A percentile compares a stretch with the other conserved stretches of the same genome.
Conservation (phyloP, 2,888 invertebrate species). For the Vesta saturnalis region DNA sequence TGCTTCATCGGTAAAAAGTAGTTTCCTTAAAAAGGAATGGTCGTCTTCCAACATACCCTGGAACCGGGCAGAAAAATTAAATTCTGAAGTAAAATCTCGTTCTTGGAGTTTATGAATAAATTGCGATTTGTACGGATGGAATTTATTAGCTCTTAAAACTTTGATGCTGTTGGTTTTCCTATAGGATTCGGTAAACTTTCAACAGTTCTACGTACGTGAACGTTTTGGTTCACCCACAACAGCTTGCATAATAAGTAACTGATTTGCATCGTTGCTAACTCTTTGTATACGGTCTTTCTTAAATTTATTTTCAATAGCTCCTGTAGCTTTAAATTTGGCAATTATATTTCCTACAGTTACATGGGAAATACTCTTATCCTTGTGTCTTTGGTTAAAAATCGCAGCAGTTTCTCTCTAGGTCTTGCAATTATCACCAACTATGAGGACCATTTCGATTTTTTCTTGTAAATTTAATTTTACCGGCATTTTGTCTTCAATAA, state of each 20-base stretch:
- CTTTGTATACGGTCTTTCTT: background rate
- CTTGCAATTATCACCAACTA: background rate
- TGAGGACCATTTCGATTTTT: background rate
- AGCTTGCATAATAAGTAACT: background rate
- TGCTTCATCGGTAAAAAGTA: background rate
- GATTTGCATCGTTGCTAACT: background rate
- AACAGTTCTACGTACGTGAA: too few relatives aligned
- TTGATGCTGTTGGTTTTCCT: too few relatives aligned
- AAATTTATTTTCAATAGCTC: background rate
- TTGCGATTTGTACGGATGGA: too few relatives aligned
- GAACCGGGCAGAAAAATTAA: background rate
- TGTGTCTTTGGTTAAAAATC: background rate
- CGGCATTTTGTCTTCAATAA: too few relatives aligned
- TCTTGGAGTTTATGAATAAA: too few relatives aligned
- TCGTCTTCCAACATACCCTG: too few relatives aligned
- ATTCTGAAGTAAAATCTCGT: too few relatives aligned
- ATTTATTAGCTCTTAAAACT: too few relatives aligned
- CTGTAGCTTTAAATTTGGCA: background rate
- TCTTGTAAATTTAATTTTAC: too few relatives aligned
- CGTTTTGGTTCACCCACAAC: background rate
- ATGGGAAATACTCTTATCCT: background rate
- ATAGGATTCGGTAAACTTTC: too few relatives aligned
- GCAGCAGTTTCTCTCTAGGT: background rate
- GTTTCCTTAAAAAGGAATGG: background rate
- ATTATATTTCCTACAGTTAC: background rate